A percentile compares a stretch with the other conserved stretches of the same genome.
These are phyloP conservation scores for Tigriopus californicus DNA, from an alignment of 2,888 invertebrate species.

Conservation along the genomic window DNA sequence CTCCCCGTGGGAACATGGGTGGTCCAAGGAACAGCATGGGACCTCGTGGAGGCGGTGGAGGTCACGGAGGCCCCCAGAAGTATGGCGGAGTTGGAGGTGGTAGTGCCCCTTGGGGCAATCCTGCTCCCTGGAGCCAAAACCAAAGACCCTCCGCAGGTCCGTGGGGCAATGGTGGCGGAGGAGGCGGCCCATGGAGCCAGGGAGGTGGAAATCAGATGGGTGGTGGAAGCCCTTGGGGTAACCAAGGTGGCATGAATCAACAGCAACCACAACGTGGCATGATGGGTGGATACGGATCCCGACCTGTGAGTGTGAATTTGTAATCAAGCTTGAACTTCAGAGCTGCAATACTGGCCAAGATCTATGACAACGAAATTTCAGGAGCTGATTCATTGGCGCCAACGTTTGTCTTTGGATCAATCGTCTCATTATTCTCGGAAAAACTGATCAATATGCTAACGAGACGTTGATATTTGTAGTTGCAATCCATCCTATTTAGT, in stretches of 20 bases:
- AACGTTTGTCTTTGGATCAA: too few species aligned
- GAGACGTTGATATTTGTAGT: background rate
- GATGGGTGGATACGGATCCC: background rate
- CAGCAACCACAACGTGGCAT: background rate
- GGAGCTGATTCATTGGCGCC: too few species aligned
- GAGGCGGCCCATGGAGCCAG: conserved; percentile 17
- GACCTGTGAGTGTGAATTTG: background rate
- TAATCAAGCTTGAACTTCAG: background rate
- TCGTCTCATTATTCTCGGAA: too few species aligned
- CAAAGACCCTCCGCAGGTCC: background rate
- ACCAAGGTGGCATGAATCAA: conserved; percentile 6
- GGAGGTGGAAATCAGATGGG: conserved; percentile 16
- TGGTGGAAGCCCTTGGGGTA: background rate
- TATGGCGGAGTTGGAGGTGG: background rate
- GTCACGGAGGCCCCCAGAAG: background rate
- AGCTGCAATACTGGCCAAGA: background rate
- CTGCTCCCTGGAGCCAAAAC: conserved; percentile 6
- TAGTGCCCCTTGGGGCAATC: background rate
- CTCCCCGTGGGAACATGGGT: too few species aligned
- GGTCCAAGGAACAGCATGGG: too few species aligned
- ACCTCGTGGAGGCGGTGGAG: too few species aligned
- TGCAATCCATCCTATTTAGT: background rate
- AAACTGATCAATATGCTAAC: background rate
- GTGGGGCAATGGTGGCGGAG: background rate
- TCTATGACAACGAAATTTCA: too few species aligned